Percentiles rank a stretch among this genome's conserved stretches.
Conservation (phyloP, 2,797 vertebrate genomes). For the Bovichtus variegatus region DNA sequence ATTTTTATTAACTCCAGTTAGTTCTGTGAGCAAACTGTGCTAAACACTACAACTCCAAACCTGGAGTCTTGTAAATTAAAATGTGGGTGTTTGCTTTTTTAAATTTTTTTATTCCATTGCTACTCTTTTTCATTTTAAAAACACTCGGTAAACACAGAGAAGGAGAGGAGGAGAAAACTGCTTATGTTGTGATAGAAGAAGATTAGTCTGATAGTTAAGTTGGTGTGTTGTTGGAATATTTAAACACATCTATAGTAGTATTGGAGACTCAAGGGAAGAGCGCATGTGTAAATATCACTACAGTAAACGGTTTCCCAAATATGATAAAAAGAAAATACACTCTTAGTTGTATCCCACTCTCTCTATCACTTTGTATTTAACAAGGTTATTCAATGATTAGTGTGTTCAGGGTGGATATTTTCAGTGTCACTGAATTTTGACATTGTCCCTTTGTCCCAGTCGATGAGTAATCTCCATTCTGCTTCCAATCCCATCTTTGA, state of each 20-base stretch:
- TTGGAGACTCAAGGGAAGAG: neutral
- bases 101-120: neutral
- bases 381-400: constrained; percentile 25
- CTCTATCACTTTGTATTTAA: constrained; percentile 20
- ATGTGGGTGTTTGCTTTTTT: neutral
- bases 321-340: constrained; percentile 2
- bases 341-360: neutral
- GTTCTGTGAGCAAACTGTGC: neutral
- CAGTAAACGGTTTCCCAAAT: constrained; percentile 6
- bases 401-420: constrained; percentile 13
- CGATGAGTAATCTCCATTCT: constrained; percentile 41
- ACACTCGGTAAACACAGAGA: neutral
- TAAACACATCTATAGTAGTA: neutral
- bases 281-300: neutral
- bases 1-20: neutral
- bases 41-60: neutral
- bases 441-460: constrained; percentile 22
- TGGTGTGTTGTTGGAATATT: neutral
- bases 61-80: neutral
- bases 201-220: neutral
- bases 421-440: constrained; percentile 11
- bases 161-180: neutral
- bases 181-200: neutral
- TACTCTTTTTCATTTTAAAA: neutral
- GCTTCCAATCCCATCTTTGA: constrained; percentile 30